Evolutionary conservation across 1,140 invertebrate genomes (phyloP), one percentile per base, ranked within the genome.

Genomic region (Capitella teleta): DNA sequence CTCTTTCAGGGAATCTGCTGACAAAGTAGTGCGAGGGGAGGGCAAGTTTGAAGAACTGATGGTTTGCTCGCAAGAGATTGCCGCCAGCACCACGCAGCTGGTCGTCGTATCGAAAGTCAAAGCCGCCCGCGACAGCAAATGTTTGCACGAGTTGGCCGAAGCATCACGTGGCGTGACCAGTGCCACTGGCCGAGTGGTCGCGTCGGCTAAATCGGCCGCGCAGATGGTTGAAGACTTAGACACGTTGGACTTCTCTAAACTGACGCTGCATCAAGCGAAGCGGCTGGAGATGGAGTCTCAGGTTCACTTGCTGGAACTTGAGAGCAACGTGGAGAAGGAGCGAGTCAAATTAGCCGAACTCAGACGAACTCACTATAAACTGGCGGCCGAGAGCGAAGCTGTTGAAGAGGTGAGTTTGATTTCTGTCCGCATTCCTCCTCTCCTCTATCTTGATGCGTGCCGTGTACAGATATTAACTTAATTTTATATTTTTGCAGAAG

Each of bases 11-110:
- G 83, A 87, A 61, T 85, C 89, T 18, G 92, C 93, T 16, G 92
- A 98, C 73, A 87, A 89, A 72, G 86, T 92, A 12, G 86, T 96
- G 21, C 78, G 77, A 43, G 85, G 83, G 18, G 79, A 84, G 53
- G 88, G 86, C 1, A 93, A 93, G 65, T 84, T 95, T 65, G 90
- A 95, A 63, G 84, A 91, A 59, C 74, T 98, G 19, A 86, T 96
- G 49, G 95, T 94, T 3, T 92, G 92, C 23, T 92, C 94, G 18
- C 90, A 97, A 73, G 91, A 95, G 62, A 96, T 98, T 57, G 89
- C 91, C 5, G 95, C 92, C 5, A 91, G 87, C 55, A 97, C 93
- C 3, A 91, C 92, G 28, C 94, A 98, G 71, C 75, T 98, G 40
- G 94, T 97, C 18, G 91, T 97, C 12, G 89, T 94, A 0, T 94